phyloP scores from a whole-genome alignment of 2,113 vertebrate species.

The Lampris incognitus region DNA sequence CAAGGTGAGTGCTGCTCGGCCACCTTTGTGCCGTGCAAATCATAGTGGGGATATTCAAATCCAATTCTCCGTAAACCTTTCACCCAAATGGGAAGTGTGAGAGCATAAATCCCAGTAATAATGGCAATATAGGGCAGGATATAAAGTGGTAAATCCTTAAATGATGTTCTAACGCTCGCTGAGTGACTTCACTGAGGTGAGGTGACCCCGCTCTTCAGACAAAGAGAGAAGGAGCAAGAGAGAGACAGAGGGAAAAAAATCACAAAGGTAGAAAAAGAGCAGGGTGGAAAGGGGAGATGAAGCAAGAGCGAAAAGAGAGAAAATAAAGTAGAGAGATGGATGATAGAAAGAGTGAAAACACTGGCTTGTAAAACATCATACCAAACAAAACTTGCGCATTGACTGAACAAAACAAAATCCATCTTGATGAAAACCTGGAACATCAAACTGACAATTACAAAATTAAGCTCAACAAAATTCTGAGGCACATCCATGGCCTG shows the following conservation, averaged over 20 bases:
- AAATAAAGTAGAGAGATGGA: neutral
- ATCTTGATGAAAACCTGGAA: too few species aligned
- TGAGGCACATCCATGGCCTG: too few species aligned
- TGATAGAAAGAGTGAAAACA: too few species aligned
- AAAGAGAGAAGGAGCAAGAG: slow-evolving; percentile 12
- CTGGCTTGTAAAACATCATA: too few species aligned
- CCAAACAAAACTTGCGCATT: too few species aligned
- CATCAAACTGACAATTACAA: too few species aligned
- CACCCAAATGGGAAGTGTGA: slow-evolving; percentile 65
- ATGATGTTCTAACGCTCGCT: slow-evolving; percentile 65
- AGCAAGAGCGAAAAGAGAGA: too few species aligned
- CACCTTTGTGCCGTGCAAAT: slow-evolving; percentile 69
- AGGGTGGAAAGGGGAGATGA: neutral
- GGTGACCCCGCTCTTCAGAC: slow-evolving; percentile 58
- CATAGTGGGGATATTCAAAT: slow-evolving; percentile 70
- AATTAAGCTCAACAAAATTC: too few species aligned
- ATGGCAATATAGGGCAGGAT: slow-evolving; percentile 68
- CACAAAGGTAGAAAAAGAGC: slow-evolving; percentile 2
- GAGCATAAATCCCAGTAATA: slow-evolving; percentile 78
- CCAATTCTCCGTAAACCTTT: slow-evolving; percentile 74
- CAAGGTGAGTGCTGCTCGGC: slow-evolving; percentile 76
- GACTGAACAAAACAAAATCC: too few species aligned
- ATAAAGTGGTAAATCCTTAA: slow-evolving; percentile 69
- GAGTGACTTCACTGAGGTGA: slow-evolving; percentile 68
- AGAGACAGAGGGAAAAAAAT: neutral